Base-by-base conservation (phyloP, 2,888 invertebrate species). In the Pandemis corylana region DNA sequence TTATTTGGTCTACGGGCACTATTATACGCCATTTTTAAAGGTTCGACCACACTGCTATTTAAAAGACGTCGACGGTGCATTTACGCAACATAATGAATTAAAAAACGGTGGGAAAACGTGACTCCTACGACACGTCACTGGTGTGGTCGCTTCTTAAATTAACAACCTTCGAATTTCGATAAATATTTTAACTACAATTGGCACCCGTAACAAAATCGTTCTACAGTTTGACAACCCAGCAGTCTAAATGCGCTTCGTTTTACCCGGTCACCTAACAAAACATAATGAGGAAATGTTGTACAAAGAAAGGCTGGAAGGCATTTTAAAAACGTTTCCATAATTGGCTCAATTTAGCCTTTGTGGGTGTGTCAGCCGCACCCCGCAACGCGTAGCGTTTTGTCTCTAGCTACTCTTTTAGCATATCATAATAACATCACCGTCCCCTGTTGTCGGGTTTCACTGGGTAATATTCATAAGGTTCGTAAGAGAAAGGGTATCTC, bases 301-400 rank as follows among this genome's bases (percentile, higher is more conserved):
- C 41, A 64, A 67, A 67, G 53, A 67, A 67, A 53, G 41, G 53
- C 42, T 67, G 15, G n/a, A 67, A 53, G 67, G 64, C 46, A 46
- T 67, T 67, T 67, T 67, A 41, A 67, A 51, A 53, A 42, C 53
- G 53, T 67, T 67, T 56, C 53, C 56, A n/a, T 56, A 53, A 67
- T 67, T 41, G 67, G 42, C 42, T 56, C 15, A 56, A 67, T 67
- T 67, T 53, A 53, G 53, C 67, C 56, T 67, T 49, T 66, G 20
- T 51, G 41, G 49, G 10, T 53, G 15, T n/a, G n/a, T 42, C 53
- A 53, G 56, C 5, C 49, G 66, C 63, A 36, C 67, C 53, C 12
- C 9, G 42, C 63, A 64, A 7, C 9, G 42, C 42, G 20, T 12
- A 7, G 42, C 46, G 36, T 53, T 67, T 42, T 42, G 67, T 12